A percentile compares a stretch with the other conserved stretches of the same genome.
Evolutionary conservation across 92 coral and sea anemone genomes (phyloP).

Genomic region (Chrysogorgia sp.): DNA sequence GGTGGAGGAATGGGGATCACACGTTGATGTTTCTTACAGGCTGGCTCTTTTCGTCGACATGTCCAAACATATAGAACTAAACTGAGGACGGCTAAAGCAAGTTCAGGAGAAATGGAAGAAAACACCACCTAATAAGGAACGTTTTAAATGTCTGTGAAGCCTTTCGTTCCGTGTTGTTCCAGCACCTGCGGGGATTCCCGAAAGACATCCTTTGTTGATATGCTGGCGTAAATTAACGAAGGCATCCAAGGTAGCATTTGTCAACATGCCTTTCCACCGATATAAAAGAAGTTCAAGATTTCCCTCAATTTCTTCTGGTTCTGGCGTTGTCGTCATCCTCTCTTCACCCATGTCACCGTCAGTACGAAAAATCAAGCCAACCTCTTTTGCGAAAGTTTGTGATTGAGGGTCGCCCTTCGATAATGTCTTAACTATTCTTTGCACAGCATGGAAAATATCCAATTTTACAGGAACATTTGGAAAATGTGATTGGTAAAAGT

Average conservation of each 20-base stretch:
- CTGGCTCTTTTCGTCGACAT: conserved; percentile 25
- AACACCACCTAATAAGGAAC: conserved; percentile 62
- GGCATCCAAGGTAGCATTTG: conserved; percentile 35
- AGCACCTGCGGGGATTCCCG: conserved; percentile 62
- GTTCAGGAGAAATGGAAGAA: conserved; percentile 65
- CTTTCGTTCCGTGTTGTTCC: conserved; percentile 68
- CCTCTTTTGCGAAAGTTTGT: conserved; percentile 54
- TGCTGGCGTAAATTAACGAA: conserved; percentile 57
- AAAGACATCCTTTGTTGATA: no score
- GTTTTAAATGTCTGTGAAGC: no score
- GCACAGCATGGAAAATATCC: conserved; percentile 62
- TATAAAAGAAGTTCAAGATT: conserved; percentile 57
- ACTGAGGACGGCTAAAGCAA: conserved; percentile 62
- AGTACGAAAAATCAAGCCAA: conserved; percentile 55
- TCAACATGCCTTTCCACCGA: conserved; percentile 31
- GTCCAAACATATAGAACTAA: conserved; percentile 61
- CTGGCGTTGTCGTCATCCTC: conserved; percentile 52
- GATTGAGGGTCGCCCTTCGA: conserved; percentile 35
- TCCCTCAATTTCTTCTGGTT: conserved; percentile 58
- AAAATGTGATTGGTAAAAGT: conserved; percentile 45
- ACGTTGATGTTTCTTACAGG: conserved; percentile 31
- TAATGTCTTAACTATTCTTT: conserved; percentile 54
- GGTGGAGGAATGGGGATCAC: conserved; percentile 44
- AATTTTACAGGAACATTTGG: conserved; percentile 61
- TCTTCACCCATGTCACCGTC: conserved; percentile 59